Conservation (phyloP, 2,797 vertebrate genomes). For the Siniperca scherzeri region DNA sequence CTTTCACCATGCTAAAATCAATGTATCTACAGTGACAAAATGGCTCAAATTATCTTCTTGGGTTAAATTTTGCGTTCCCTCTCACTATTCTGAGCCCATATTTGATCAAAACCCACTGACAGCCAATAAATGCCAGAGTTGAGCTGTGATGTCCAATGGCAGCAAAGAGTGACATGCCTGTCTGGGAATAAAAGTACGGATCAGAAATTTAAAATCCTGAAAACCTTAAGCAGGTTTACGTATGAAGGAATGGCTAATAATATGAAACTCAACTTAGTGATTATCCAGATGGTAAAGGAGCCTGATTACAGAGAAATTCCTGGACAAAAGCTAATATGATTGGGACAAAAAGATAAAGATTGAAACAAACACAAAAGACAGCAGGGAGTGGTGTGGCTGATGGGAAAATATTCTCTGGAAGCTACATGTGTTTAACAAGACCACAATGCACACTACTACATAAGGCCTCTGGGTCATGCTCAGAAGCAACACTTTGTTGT, state of each 20-base stretch:
- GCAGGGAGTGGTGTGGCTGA: neutral
- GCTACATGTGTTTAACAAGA: neutral
- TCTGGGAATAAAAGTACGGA: neutral
- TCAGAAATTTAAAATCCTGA: neutral
- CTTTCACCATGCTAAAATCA: conserved; percentile 1
- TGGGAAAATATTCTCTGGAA: neutral
- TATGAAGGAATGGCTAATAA: neutral
- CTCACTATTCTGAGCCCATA: neutral
- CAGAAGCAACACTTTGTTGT: conserved; percentile 10
- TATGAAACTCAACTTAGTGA: neutral
- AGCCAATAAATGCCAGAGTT: neutral
- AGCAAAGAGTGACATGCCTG: neutral
- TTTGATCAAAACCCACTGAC: neutral
- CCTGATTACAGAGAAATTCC: neutral
- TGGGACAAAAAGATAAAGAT: neutral
- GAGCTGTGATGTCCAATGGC: neutral
- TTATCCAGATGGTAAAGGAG: neutral
- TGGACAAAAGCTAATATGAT: neutral
- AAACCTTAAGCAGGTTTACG: neutral
- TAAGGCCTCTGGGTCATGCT: conserved; percentile 25
- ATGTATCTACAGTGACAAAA: conserved; percentile 2
- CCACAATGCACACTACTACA: neutral
- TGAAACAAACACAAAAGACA: neutral
- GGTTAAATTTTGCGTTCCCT: neutral
- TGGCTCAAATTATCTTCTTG: neutral